Conservation (phyloP, 2,888 invertebrate species). For the Magallana nippona region DNA sequence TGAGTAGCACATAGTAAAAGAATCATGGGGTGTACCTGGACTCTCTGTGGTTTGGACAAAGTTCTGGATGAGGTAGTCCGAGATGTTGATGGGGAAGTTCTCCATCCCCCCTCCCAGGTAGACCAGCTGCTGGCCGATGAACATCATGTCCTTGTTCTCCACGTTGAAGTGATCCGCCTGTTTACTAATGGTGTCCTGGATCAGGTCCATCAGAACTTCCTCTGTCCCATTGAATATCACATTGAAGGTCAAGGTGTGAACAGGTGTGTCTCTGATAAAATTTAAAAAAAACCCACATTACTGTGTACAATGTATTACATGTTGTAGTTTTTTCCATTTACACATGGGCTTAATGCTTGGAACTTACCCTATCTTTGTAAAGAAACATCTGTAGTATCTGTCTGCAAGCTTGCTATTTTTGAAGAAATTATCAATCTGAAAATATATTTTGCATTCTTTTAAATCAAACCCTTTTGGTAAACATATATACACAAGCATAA, state of each 20-base stretch:
- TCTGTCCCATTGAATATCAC: constrained; percentile 62
- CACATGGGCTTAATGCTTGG: too few species aligned
- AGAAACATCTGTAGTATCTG: constrained; percentile 64
- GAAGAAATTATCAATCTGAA: constrained; percentile 67
- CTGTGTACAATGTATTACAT: not conserved
- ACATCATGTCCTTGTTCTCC: constrained; percentile 51
- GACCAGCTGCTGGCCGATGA: constrained; percentile 50
- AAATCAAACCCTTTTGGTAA: too few species aligned
- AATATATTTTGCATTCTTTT: not conserved
- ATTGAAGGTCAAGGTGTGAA: constrained; percentile 61
- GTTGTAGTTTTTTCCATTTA: too few species aligned
- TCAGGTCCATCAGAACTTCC: constrained; percentile 38
- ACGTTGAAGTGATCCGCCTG: constrained; percentile 47
- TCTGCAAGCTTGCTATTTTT: constrained; percentile 51
- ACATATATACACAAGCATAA: too few species aligned
- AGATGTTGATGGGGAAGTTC: constrained; percentile 63
- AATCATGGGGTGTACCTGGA: constrained; percentile 48
- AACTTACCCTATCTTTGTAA: constrained; percentile 63
- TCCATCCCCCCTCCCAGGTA: constrained; percentile 46
- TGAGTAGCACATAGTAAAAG: not conserved
- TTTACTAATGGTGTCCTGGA: constrained; percentile 38
- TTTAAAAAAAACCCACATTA: not conserved
- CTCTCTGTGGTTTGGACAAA: constrained; percentile 56
- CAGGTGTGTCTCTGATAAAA: constrained; percentile 53
- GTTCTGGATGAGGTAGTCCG: constrained; percentile 58